Percentiles rank a stretch among this genome's conserved stretches.
These are phyloP conservation scores for Micrasema minimum DNA, from an alignment of 1,140 invertebrate genomes.

Conservation along the genomic window DNA sequence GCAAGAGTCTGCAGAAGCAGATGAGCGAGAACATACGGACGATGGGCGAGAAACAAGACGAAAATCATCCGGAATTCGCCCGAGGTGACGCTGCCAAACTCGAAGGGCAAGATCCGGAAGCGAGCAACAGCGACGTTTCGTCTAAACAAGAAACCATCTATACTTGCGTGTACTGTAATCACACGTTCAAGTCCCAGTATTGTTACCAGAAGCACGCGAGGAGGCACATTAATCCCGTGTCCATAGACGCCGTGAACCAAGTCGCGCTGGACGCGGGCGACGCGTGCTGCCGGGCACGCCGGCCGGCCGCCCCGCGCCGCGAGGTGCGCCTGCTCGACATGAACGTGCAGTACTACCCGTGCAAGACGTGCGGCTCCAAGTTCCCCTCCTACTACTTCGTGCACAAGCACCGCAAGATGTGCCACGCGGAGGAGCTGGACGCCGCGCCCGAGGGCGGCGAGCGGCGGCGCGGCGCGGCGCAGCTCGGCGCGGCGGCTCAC, in stretches of 20 bases:
- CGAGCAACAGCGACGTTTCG: slow-evolving; percentile 34
- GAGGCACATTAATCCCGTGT: slow-evolving; percentile 49
- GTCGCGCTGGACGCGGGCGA: slow-evolving; percentile 4
- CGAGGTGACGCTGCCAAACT: slow-evolving; percentile 36
- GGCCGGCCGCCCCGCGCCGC: slow-evolving; percentile 55
- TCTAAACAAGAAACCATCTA: slow-evolving; percentile 63
- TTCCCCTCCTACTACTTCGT: slow-evolving; percentile 95
- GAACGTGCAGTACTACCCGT: slow-evolving; percentile 91
- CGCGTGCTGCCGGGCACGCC: slow-evolving; percentile 18
- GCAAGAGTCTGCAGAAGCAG: slow-evolving; percentile 60
- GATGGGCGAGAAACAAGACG: slow-evolving; percentile 53
- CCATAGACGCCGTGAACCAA: slow-evolving; percentile 41
- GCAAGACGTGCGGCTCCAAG: slow-evolving; percentile 90
- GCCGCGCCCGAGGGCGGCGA: neutral
- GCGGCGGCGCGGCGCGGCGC: neutral
- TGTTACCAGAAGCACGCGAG: slow-evolving; percentile 82
- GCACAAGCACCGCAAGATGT: slow-evolving; percentile 88
- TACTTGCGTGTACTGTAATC: slow-evolving; percentile 80
- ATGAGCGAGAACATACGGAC: slow-evolving; percentile 63
- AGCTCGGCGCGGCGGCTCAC: neutral
- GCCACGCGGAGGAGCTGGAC: slow-evolving; percentile 76
- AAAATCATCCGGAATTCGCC: slow-evolving; percentile 48
- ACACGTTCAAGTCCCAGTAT: slow-evolving; percentile 84
- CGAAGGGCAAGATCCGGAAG: slow-evolving; percentile 7
- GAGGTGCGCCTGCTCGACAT: slow-evolving; percentile 77